These are phyloP conservation scores for Macropus fuliginosus DNA, from an alignment of 2,797 vertebrate species.

Conservation along the genomic window DNA sequence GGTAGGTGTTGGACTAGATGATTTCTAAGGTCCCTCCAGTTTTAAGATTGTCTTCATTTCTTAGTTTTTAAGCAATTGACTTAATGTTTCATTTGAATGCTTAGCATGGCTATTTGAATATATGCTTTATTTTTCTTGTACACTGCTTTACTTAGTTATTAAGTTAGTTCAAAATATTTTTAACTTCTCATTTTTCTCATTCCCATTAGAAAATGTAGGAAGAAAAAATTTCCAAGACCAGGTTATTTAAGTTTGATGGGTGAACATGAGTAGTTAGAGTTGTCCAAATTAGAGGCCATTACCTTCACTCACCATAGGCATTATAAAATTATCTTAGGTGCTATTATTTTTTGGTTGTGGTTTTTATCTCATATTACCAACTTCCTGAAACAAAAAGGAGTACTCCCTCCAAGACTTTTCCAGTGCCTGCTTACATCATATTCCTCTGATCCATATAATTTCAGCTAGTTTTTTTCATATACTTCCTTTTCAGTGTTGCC, in stretches of 20 bases:
- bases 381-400: constrained; percentile 28
- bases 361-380: not conserved
- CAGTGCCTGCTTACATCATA: not conserved
- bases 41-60: not conserved
- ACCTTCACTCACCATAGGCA: not conserved
- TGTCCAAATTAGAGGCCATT: not conserved
- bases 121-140: constrained; percentile 38
- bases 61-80: not conserved
- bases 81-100: constrained; percentile 26
- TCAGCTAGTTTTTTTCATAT: constrained; percentile 12
- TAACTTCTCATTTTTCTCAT: not conserved
- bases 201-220: not conserved
- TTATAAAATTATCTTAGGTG: not conserved
- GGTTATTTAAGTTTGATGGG: not conserved
- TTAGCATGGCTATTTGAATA: constrained; percentile 37
- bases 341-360: not conserved
- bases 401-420: not conserved
- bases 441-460: not conserved
- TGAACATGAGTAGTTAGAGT: not conserved
- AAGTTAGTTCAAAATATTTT: constrained; percentile 1
- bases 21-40: not conserved
- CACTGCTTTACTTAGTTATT: not conserved
- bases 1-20: not conserved
- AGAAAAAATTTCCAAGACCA: not conserved
- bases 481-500: not conserved